Percentiles rank a stretch among this genome's conserved stretches.
Evolutionary conservation across 2,888 invertebrate genomes (phyloP).

Genomic region (Andrena camellia): DNA sequence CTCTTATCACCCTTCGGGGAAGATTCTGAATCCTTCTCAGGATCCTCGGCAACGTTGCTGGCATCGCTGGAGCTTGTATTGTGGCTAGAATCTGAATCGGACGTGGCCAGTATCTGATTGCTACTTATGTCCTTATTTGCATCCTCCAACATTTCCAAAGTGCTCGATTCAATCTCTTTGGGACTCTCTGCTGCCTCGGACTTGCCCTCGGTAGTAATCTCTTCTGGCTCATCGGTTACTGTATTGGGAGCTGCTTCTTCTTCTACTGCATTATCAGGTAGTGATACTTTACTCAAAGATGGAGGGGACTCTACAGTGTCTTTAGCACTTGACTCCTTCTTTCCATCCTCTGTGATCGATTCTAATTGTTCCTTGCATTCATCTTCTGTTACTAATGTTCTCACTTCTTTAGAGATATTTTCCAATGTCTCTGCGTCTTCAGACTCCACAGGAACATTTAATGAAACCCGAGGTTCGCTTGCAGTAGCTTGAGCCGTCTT

Average conservation of each 20-base stretch:
- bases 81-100: slow-evolving; percentile 38
- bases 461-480: neutral
- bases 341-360: neutral
- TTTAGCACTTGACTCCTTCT: neutral
- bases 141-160: slow-evolving; percentile 14
- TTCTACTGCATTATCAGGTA: neutral
- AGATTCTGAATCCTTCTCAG: slow-evolving; percentile 4
- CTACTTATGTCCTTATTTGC: slow-evolving; percentile 15
- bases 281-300: neutral
- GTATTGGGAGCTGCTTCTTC: neutral
- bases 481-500: neutral
- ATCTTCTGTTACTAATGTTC: slow-evolving; percentile 76
- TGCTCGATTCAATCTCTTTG: slow-evolving; percentile 23
- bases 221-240: neutral
- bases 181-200: slow-evolving; percentile 1
- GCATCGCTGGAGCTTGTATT: slow-evolving; percentile 17
- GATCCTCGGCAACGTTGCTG: slow-evolving; percentile 17
- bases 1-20: slow-evolving; percentile 12
- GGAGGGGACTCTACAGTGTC: neutral
- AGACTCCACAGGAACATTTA: slow-evolving; percentile 29
- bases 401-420: slow-evolving; percentile 81
- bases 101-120: slow-evolving; percentile 8
- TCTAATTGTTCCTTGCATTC: neutral
- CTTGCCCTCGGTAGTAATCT: neutral
- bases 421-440: slow-evolving; percentile 81